A percentile compares a stretch with the other conserved stretches of the same genome.
Conservation (phyloP, 2,888 invertebrate species). For the Acronicta aceris region DNA sequence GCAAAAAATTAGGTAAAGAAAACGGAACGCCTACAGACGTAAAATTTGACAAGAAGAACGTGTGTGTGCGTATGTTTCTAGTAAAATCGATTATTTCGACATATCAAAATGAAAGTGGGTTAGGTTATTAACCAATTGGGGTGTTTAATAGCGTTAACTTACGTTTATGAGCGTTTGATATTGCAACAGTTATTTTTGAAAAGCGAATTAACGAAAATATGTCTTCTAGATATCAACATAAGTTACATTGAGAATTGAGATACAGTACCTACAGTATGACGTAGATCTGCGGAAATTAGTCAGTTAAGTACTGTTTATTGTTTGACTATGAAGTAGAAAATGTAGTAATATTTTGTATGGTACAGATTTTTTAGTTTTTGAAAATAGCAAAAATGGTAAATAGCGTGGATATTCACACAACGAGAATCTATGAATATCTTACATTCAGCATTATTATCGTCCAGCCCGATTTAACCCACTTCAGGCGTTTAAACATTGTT, state of each 20-base stretch:
- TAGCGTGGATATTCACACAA: too few relatives aligned
- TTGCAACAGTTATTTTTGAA: conserved; percentile 29
- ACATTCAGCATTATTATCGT: too few relatives aligned
- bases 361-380: too few relatives aligned
- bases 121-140: conserved; percentile 56
- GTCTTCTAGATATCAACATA: conserved; percentile 2
- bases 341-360: too few relatives aligned
- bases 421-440: too few relatives aligned
- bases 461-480: too few relatives aligned
- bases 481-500: too few relatives aligned
- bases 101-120: conserved; percentile 57
- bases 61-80: conserved; percentile 45
- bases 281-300: too few relatives aligned
- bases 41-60: conserved; percentile 35
- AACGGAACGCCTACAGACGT: conserved; percentile 2
- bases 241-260: neutral
- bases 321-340: too few relatives aligned
- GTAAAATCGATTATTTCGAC: conserved; percentile 43
- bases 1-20: conserved; percentile 12
- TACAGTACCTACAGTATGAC: too few relatives aligned
- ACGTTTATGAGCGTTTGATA: conserved; percentile 21
- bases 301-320: too few relatives aligned
- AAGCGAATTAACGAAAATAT: conserved; percentile 13
- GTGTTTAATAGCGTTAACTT: conserved; percentile 46
- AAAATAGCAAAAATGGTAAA: too few relatives aligned